A percentile compares a stretch with the other conserved stretches of the same genome.
Conservation (phyloP, 2,888 invertebrate species). For the Chouioia cunea region DNA sequence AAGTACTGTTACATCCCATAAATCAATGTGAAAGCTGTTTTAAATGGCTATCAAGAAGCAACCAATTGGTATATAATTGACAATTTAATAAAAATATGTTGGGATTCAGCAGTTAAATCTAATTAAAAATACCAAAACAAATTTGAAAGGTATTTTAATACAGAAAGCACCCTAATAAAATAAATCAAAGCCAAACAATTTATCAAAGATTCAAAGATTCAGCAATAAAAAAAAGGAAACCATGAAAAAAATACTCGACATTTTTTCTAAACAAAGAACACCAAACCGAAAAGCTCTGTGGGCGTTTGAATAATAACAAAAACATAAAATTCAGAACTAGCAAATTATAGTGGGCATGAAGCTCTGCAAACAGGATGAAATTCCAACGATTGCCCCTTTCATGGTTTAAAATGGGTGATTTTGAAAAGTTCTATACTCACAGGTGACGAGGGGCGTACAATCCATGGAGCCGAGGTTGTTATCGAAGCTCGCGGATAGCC, state of each 20-base stretch:
- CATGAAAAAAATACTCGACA: neutral
- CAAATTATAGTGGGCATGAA: neutral
- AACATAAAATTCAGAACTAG: neutral
- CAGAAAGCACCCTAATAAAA: neutral
- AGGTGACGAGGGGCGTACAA: constrained; percentile 81
- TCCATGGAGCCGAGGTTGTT: constrained; percentile 69
- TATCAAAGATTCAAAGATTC: neutral
- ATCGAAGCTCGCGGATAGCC: constrained; percentile 55
- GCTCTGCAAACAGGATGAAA: constrained; percentile 10
- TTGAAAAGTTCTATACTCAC: constrained; percentile 70
- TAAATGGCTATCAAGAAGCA: too few species aligned
- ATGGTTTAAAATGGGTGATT: constrained; percentile 4
- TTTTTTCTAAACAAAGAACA: neutral
- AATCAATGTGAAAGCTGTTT: too few species aligned
- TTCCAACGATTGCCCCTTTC: neutral
- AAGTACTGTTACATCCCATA: too few species aligned
- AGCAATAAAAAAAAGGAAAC: neutral
- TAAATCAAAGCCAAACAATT: neutral
- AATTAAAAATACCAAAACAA: neutral
- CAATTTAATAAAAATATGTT: too few species aligned
- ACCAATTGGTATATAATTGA: too few species aligned
- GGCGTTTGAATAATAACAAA: constrained; percentile 32
- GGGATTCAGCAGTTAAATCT: neutral
- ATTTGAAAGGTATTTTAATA: neutral
- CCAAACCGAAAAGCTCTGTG: neutral